Percentiles rank a stretch among this genome's conserved stretches.
These are phyloP conservation scores for Phylloscopus whistleri DNA, from an alignment of 2,113 vertebrate genomes.

Conservation along the genomic window DNA sequence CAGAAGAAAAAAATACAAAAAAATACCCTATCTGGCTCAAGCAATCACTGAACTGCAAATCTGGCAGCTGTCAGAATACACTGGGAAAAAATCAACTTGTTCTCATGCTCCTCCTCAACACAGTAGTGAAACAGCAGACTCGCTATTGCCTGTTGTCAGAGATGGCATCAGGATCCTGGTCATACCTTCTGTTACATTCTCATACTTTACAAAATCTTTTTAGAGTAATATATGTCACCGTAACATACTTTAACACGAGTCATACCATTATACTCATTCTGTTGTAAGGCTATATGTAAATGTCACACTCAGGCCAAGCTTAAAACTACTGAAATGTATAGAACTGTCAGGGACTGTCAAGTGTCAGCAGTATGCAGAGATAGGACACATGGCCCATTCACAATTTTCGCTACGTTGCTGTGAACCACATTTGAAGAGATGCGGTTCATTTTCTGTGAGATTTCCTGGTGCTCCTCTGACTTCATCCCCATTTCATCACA, in stretches of 20 bases:
- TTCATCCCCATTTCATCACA: neutral
- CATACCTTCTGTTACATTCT: neutral
- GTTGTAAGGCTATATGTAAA: neutral
- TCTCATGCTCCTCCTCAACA: neutral
- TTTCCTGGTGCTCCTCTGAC: neutral
- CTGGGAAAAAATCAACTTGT: neutral
- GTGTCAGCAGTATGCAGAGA: neutral
- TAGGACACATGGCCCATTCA: fast-evolving
- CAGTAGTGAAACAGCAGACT: neutral
- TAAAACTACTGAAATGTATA: neutral
- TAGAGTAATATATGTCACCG: neutral
- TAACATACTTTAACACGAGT: fast-evolving
- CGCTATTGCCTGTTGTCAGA: neutral
- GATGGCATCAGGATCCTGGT: neutral
- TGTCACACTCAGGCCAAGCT: neutral
- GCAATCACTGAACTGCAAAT: neutral
- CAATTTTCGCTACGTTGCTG: neutral
- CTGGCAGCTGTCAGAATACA: neutral
- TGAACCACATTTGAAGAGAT: neutral
- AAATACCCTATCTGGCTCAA: neutral
- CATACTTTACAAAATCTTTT: neutral
- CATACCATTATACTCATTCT: neutral
- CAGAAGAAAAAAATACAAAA: neutral
- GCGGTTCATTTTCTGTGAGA: neutral
- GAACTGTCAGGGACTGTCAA: neutral